Evolutionary conservation across 2,113 vertebrate species (phyloP).

Genomic region (Serilophus lunatus): DNA sequence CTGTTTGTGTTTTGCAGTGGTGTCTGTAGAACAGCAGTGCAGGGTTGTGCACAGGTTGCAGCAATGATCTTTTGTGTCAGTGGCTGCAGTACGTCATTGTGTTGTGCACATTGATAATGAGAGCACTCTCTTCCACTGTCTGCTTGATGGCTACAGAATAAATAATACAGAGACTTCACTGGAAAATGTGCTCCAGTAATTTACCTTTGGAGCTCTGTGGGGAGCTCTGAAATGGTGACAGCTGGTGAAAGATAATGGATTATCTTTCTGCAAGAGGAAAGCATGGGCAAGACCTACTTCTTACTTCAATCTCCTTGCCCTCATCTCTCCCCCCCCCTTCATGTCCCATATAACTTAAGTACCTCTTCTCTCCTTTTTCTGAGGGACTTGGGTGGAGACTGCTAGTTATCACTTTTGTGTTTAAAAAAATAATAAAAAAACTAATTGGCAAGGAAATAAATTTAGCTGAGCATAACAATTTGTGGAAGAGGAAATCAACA

Average conservation of each 20-base stretch:
- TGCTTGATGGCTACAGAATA: background rate
- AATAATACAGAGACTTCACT: background rate
- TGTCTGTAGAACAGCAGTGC: background rate
- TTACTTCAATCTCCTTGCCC: conserved; percentile 59
- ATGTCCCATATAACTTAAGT: conserved; percentile 33
- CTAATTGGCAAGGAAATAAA: conserved; percentile 39
- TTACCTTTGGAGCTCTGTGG: background rate
- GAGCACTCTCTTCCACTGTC: background rate
- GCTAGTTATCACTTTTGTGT: background rate
- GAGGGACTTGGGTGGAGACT: background rate
- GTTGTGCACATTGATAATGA: background rate
- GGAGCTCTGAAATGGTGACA: conserved; percentile 54
- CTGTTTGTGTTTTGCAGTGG: background rate
- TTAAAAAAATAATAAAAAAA: background rate
- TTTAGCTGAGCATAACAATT: conserved; percentile 25
- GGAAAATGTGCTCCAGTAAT: background rate
- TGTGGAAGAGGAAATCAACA: conserved; percentile 33
- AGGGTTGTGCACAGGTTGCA: background rate
- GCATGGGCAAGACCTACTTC: conserved; percentile 65
- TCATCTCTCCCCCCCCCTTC: conserved; percentile 19
- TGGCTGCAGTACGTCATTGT: background rate
- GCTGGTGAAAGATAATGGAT: conserved; percentile 77
- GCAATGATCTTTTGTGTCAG: background rate
- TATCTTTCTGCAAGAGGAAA: conserved; percentile 55
- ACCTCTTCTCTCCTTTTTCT: background rate